Evolutionary conservation across 2,113 vertebrate species (phyloP).

Genomic region (Natator depressus): DNA sequence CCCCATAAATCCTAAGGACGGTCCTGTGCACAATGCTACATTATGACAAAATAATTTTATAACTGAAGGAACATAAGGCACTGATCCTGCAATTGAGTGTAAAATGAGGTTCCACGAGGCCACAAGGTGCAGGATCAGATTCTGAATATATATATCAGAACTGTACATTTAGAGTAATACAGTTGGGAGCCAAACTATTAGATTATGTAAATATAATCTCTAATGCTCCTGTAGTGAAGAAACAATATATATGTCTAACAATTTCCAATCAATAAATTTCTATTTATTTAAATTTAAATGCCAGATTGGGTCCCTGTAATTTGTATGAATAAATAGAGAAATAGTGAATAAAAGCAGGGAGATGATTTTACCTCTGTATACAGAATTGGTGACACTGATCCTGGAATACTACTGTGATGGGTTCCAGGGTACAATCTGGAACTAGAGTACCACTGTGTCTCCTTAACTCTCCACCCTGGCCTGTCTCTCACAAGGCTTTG

Average conservation of each 20-base stretch:
- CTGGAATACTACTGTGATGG: not conserved
- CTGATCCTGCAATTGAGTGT: not conserved
- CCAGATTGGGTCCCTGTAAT: not conserved
- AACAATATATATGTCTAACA: not conserved
- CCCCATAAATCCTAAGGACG: too few species aligned
- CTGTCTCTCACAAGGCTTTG: too few species aligned
- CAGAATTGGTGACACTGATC: not conserved
- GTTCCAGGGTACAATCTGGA: too few species aligned
- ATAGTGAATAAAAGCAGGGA: not conserved
- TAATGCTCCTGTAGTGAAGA: not conserved
- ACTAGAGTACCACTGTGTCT: too few species aligned
- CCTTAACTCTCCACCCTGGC: too few species aligned
- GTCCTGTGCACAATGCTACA: not conserved
- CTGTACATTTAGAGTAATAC: not conserved
- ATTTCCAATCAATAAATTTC: not conserved
- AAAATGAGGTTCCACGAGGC: fast-evolving
- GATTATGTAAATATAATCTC: not conserved
- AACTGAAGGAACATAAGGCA: not conserved
- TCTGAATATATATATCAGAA: not conserved
- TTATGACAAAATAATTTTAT: not conserved
- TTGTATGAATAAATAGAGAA: not conserved
- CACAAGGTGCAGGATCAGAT: not conserved
- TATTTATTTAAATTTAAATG: not conserved
- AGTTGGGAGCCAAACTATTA: not conserved
- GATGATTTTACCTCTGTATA: not conserved